Evolutionary conservation across 1,140 invertebrate genomes (phyloP), one percentile per base, ranked within the genome.

Genomic region (Helicoverpa armigera): DNA sequence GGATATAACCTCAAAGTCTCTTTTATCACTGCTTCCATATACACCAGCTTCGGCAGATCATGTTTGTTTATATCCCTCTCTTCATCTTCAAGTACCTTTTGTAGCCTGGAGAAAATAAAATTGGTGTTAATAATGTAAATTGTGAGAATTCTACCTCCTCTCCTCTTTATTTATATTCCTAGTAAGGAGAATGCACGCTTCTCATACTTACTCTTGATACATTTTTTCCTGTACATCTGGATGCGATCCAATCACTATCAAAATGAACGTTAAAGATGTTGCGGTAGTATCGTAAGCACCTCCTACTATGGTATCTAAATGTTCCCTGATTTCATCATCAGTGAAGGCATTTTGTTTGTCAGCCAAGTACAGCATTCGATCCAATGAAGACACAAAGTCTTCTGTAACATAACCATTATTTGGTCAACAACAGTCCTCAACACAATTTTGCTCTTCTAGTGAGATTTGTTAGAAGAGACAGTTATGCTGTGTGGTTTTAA

Each of bases 1-100:
- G 96, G 95, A 83, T 93, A 96, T 11, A 96, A 80, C 51, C 96
- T 85, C 16, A 96, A 81, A 13, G 95, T 86, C 91, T 96, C 96
- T 53, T 85, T 87, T 7, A 87, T 60, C 4, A 85, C 83, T 7
- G 77, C 79, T 31, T 87, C 86, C 14, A 81, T 18, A 56, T 84
- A 85, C 29, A 72, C 53, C 2, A 87, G 23, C 43, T 83, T 80
- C 2, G 60, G 29, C 11, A 85, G 14, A 43, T 85, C 80, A 12
- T 80, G 61, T 43, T 80, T 83, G 9, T 12, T 50, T 3, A 74
- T 18, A 48, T 80, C 69, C 11, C 51, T 31, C 1, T 69, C 80
- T 18, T 50, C 16, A 75, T 69, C 16, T n/a, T 65, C 61, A n/a
- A 74, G 56, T 16, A 74, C 72, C n/a, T 16, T 14, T 16, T 65